Base-by-base conservation (phyloP, 2,113 vertebrate species). In the Desmodus rotundus region DNA sequence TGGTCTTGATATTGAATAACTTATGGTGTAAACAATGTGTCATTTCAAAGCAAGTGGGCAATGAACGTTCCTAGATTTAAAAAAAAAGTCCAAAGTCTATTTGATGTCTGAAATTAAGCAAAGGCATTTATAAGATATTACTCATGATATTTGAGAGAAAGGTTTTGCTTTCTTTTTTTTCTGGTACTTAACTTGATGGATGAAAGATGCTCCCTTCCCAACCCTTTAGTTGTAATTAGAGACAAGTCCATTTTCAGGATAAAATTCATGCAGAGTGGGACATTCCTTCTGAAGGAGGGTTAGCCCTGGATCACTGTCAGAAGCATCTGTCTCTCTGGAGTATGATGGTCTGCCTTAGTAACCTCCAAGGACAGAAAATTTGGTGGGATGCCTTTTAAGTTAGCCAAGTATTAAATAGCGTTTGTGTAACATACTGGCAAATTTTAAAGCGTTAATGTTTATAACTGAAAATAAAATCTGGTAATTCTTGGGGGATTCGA, bases 381-480 rank as follows among this genome's bases (percentile, higher is more conserved):
- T 93, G 90, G 61, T 92, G 77, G 72, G 54, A 92, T 85, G 47
- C 36, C 77, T 95, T 93, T 94, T 95, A 95, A 95, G 36, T 88
- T 63, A 88, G 90, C 87, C 87, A 96, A 96, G 74, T 88, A 94
- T 92, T 97, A 94, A 97, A 96, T 83, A 95, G 73, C 81, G 11
- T 94, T 96, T 89, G 80, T 94, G 78, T 77, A 95, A 88, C 92
- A 95, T n/a, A 89, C 72, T 90, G 88, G 93, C 78, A 94, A 97
- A 83, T 96, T 96, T 92, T 89, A 96, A 97, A 97, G 80, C 82
- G 88, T 92, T 93, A 96, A 86, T 86, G 77, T 92, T 96, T 97
- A 94, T 86, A 94, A 97, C 50, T 65, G 88, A 96, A 96, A 97
- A 96, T 95, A 97, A 98, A 97, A 96, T 86, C 82, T 89, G 50